Conservation (phyloP, 2,113 vertebrate species). For the Turnix velox region DNA sequence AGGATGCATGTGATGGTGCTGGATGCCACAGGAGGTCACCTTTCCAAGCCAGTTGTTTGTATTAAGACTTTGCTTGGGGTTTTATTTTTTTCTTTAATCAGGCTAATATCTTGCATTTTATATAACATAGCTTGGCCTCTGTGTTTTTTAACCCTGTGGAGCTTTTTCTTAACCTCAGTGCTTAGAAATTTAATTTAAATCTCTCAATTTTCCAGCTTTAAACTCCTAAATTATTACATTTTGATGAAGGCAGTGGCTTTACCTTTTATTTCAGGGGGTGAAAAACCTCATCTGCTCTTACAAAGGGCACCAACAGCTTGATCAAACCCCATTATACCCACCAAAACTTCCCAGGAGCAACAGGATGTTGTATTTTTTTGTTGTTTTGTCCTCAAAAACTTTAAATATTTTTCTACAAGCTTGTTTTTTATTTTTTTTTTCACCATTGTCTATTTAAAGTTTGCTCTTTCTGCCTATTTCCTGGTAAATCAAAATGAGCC, state of each 20-base stretch:
- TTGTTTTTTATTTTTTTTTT: not conserved
- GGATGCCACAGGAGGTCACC: not conserved
- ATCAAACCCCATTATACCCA: not conserved
- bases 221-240: not conserved
- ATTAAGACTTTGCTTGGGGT: not conserved
- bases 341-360: not conserved
- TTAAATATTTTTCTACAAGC: not conserved
- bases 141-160: not conserved
- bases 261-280: not conserved
- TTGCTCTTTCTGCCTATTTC: conserved; percentile 14
- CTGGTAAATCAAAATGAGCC: not conserved
- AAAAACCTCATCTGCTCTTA: not conserved
- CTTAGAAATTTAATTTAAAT: too few relatives aligned
- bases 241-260: not conserved
- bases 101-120: not conserved
- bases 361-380: not conserved
- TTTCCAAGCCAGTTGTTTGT: not conserved
- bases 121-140: not conserved
- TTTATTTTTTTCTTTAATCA: not conserved
- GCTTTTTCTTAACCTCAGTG: not conserved
- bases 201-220: too few relatives aligned
- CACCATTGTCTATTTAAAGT: not conserved
- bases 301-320: not conserved
- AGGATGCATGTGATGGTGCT: not conserved
- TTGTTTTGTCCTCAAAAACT: not conserved